Evolutionary conservation across 2,888 invertebrate species (phyloP), one percentile per base, ranked within the genome.

Genomic region (Brachyptera putata): DNA sequence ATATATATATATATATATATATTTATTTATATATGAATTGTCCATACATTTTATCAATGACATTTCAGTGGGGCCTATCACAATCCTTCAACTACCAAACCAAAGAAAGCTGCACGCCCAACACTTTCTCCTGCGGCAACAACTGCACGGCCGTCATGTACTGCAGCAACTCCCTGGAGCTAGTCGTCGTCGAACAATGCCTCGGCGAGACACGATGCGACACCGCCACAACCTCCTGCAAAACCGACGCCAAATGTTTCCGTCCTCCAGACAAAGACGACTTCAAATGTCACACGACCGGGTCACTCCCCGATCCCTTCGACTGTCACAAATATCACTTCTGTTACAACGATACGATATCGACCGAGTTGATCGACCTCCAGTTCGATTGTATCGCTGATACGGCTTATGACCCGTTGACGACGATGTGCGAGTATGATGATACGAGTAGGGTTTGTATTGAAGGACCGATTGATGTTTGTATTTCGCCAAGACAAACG

Each of bases 71-170:
- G n/a, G n/a, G n/a, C n/a, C n/a, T n/a, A n/a, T n/a, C n/a, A n/a
- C n/a, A n/a, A n/a, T n/a, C n/a, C n/a, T n/a, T n/a, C n/a, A n/a
- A n/a, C n/a, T n/a, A n/a, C n/a, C n/a, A n/a, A n/a, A n/a, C n/a
- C n/a, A n/a, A n/a, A n/a, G n/a, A n/a, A n/a, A n/a, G n/a, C n/a
- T 46, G 46, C 46, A 24, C 24, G n/a, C 46, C 46, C 3, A 24
- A 24, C 22, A 13, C 21, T 1, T 46, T 46, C 46, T 9, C 21
- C 24, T 46, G 46, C 46, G 46, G 46, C 22, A 46, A 46, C 24
- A 46, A 46, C 46, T 46, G 46, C 24, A 46, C 46, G 9, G 46
- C 46, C 24, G 46, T 46, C 46, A 46, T 21, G 4, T 46, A 24
- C 46, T 46, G 46, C 24, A 21, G 22, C 5, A 22, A 4, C 22